phyloP scores from a whole-genome alignment of 2,888 invertebrate species.

The Alentia gelatinosa region DNA sequence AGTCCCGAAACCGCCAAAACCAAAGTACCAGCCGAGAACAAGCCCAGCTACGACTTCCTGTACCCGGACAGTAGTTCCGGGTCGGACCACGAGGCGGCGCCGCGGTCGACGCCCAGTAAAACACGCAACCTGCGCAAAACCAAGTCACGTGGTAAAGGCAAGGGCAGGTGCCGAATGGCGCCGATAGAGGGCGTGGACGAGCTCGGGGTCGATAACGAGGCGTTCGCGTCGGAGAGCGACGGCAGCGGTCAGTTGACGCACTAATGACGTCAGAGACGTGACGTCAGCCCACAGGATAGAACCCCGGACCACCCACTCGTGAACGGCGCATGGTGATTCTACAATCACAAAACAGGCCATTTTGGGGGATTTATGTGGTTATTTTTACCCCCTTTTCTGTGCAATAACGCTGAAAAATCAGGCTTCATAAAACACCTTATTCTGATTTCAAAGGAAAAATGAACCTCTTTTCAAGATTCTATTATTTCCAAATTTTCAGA shows the following conservation, averaged over 20 bases:
- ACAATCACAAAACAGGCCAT: too few species aligned
- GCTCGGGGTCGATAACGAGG: conserved; percentile 66
- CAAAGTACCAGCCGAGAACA: not conserved
- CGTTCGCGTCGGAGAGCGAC: conserved; percentile 44
- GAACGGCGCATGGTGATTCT: too few species aligned
- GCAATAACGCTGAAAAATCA: too few species aligned
- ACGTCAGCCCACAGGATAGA: not conserved
- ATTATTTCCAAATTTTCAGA: too few species aligned
- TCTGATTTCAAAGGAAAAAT: too few species aligned
- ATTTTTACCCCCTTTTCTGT: too few species aligned
- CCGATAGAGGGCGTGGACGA: conserved; percentile 70
- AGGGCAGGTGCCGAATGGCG: conserved; percentile 72
- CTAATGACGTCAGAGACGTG: not conserved
- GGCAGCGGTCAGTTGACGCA: not conserved
- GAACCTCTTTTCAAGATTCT: too few species aligned
- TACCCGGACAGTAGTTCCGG: conserved; percentile 51
- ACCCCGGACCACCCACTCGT: too few species aligned
- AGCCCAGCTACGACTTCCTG: conserved; percentile 13
- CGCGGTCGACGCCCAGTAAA: not conserved
- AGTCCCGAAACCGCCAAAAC: not conserved
- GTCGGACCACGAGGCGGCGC: conserved; percentile 5
- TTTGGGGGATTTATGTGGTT: too few species aligned
- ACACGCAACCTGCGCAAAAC: conserved; percentile 74
- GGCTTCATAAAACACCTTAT: too few species aligned
- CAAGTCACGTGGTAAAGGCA: conserved; percentile 77